Evolutionary conservation across 2,888 invertebrate species (phyloP), one percentile per base, ranked within the genome.

Genomic region (Drosophila stalkeri): DNA sequence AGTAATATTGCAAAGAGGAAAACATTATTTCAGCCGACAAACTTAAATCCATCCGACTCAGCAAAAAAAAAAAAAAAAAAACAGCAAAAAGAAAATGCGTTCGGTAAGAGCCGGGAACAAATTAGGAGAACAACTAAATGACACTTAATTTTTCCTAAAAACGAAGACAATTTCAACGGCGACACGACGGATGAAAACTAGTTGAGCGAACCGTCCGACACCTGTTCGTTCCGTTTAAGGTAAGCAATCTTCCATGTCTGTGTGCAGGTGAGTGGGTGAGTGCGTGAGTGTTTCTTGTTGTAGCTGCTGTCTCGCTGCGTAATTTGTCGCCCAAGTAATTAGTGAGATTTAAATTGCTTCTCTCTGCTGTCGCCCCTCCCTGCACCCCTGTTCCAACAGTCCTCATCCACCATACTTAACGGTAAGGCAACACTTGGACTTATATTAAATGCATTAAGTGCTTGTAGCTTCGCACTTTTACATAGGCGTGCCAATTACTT

Each of bases 281-380:
- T 54, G 47, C 33, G 49, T 39, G 49, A 41, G 59, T 68, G 57
- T 74, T 67, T 27, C 27, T 27, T 68, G 73, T 44, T 64, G 46
- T 31, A 27, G 56, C 52, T 77, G 47, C 60, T 64, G 62, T 74
- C 81, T 65, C 60, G 59, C 70, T 67, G 76, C 75, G 91, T 87
- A 91, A 91, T 91, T 91, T 91, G 91, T 91, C 91, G 91, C 90
- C 82, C 82, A 85, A 90, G 91, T 91, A 91, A 91, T 91, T 91
- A 91, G 91, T 88, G 86, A 91, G 91, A 91, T 91, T 91, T 91
- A 91, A 91, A 91, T 91, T 87, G 90, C 87, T 87, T 90, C 85
- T 82, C 79, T 81, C 82, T 80, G 68, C 73, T 75, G 75, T 77
- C 64, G 55, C 56, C 57, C 76, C 64, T 54, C 55, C 54, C 76